phyloP scores from a whole-genome alignment of 2,113 vertebrate species.

The Leptodactylus fuscus region DNA sequence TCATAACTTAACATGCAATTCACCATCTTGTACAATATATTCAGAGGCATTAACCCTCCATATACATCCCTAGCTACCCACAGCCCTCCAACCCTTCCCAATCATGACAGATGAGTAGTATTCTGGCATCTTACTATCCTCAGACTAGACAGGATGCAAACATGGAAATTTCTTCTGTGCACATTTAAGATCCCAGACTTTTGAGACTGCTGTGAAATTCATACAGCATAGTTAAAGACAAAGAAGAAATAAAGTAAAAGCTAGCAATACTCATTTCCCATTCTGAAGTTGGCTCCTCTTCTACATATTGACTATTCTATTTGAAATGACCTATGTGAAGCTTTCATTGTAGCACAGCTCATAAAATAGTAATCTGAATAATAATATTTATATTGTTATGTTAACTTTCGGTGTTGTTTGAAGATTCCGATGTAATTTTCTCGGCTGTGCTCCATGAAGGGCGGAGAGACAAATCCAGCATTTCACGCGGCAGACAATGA shows the following conservation, averaged over 20 bases:
- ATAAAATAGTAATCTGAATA: constrained; percentile 56
- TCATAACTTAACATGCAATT: no score
- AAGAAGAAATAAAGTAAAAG: neutral
- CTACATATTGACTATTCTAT: constrained; percentile 8
- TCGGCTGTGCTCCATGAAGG: constrained; percentile 49
- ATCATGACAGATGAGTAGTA: no score
- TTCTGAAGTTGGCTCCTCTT: constrained; percentile 6
- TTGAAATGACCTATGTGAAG: constrained; percentile 33
- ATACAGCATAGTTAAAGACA: neutral
- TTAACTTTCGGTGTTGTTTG: constrained; percentile 53
- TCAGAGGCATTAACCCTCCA: no score
- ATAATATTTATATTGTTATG: constrained; percentile 56
- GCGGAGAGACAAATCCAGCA: constrained; percentile 44
- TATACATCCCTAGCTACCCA: no score
- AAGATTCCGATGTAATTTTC: constrained; percentile 47
- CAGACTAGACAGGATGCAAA: constrained; percentile 11
- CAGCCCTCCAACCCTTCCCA: no score
- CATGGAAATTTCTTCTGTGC: neutral
- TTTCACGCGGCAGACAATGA: constrained; percentile 54
- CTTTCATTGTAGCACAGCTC: constrained; percentile 12
- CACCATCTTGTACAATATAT: no score
- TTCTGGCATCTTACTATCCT: no score
- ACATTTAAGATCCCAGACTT: neutral
- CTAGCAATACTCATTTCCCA: neutral
- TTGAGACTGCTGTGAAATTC: neutral